A percentile compares a stretch with the other conserved stretches of the same genome.
Conservation (phyloP, 1,140 invertebrate species). For the Bombus fervidus region DNA sequence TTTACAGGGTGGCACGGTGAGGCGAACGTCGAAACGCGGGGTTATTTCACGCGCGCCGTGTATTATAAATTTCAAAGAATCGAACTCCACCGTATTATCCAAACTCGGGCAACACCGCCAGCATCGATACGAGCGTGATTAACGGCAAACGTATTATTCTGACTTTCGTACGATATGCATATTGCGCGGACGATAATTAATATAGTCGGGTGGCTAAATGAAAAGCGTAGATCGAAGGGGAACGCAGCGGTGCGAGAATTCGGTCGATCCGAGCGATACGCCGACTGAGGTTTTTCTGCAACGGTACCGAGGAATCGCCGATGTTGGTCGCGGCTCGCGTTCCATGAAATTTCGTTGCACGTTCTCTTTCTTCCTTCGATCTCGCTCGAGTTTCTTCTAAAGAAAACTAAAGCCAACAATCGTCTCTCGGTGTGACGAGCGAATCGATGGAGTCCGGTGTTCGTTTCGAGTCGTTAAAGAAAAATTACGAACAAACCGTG, state of each 20-base stretch:
- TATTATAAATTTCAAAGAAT: slow-evolving; percentile 34
- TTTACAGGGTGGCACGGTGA: not conserved
- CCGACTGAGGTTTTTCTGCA: fast-evolving
- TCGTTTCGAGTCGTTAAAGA: slow-evolving; percentile 35
- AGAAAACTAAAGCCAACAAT: slow-evolving; percentile 13
- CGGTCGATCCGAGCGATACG: not conserved
- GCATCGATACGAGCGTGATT: slow-evolving; percentile 13
- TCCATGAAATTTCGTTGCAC: not conserved
- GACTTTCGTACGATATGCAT: slow-evolving; percentile 12
- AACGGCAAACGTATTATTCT: not conserved
- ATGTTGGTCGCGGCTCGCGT: no score
- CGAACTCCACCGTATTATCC: slow-evolving; percentile 1
- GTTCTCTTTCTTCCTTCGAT: slow-evolving; percentile 2
- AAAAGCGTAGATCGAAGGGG: not conserved
- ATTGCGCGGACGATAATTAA: slow-evolving; percentile 5
- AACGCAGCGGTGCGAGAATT: not conserved
- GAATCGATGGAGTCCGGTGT: slow-evolving; percentile 32
- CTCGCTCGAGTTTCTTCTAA: not conserved
- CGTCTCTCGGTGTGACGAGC: slow-evolving; percentile 7
- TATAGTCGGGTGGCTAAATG: not conserved
- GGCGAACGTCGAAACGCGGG: not conserved
- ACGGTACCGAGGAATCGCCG: not conserved
- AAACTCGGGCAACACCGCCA: not conserved
- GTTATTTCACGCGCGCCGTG: not conserved
- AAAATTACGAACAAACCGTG: slow-evolving; percentile 13